Evolutionary conservation across 2,113 vertebrate genomes (phyloP).

Genomic region (Stictonetta naevosa): DNA sequence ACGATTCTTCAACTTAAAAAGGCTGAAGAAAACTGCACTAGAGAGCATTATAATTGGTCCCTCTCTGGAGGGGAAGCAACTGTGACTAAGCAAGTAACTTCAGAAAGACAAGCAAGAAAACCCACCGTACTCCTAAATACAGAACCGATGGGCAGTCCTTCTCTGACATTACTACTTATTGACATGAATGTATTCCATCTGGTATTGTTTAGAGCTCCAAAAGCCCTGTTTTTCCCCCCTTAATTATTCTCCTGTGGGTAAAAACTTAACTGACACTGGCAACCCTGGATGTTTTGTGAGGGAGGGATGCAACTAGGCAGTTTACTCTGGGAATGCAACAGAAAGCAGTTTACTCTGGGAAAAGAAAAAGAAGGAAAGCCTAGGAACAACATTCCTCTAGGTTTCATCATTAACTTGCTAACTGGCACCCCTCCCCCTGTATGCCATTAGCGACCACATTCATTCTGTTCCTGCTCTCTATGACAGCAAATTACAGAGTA

Average conservation of each 20-base stretch:
- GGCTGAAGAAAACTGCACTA: neutral
- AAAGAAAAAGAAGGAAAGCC: neutral
- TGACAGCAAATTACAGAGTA: neutral
- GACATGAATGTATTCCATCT: neutral
- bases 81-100: neutral
- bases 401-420: neutral
- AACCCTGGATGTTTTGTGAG: neutral
- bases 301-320: neutral
- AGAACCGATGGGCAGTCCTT: accelerated
- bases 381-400: neutral
- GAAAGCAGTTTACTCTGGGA: neutral
- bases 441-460: neutral
- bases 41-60: neutral
- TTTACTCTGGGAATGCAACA: too few species aligned
- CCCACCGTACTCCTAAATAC: neutral
- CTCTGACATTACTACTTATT: neutral
- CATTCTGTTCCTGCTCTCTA: neutral
- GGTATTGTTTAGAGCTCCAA: neutral
- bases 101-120: neutral
- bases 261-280: neutral
- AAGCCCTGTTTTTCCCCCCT: neutral
- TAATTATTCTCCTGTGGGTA: neutral
- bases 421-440: neutral
- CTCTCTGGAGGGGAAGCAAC: neutral
- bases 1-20: neutral